Percentiles rank a stretch among this genome's conserved stretches.
Evolutionary conservation across 2,888 invertebrate genomes (phyloP).

Genomic region (Anoncus sp.): DNA sequence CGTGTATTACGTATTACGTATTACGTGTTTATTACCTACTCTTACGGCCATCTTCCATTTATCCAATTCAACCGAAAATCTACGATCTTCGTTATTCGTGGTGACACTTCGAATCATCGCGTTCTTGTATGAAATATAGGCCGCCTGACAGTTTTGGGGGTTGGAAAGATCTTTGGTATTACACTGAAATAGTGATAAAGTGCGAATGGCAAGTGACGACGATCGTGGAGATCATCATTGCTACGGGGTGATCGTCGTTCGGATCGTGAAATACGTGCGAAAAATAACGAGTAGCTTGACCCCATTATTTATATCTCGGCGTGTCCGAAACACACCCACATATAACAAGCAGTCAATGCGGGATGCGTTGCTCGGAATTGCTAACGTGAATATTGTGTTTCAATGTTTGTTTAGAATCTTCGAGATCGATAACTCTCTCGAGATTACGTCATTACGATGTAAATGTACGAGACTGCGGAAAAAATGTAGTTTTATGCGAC

Average conservation of each 20-base stretch:
- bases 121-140: conserved; percentile 35
- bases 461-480: background rate
- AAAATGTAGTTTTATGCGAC: background rate
- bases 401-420: background rate
- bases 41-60: background rate
- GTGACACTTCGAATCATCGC: conserved; percentile 20
- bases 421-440: background rate
- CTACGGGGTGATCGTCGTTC: conserved; percentile 34
- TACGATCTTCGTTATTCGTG: conserved; percentile 46
- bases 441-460: background rate
- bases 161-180: conserved; percentile 22
- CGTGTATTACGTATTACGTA: too few relatives aligned
- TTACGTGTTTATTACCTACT: too few relatives aligned
- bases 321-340: conserved; percentile 23
- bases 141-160: conserved; percentile 29
- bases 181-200: conserved; percentile 49
- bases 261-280: conserved; percentile 53
- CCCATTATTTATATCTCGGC: conserved; percentile 39
- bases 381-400: background rate
- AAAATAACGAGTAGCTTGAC: conserved; percentile 60
- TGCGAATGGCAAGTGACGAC: conserved; percentile 58
- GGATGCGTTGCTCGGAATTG: conserved; percentile 1
- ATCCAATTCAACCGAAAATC: conserved; percentile 34
- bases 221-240: conserved; percentile 41
- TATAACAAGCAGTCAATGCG: conserved; percentile 14